These are phyloP conservation scores for Diploscapter pachys DNA, from an alignment of 1,140 invertebrate genomes.

Conservation along the genomic window DNA sequence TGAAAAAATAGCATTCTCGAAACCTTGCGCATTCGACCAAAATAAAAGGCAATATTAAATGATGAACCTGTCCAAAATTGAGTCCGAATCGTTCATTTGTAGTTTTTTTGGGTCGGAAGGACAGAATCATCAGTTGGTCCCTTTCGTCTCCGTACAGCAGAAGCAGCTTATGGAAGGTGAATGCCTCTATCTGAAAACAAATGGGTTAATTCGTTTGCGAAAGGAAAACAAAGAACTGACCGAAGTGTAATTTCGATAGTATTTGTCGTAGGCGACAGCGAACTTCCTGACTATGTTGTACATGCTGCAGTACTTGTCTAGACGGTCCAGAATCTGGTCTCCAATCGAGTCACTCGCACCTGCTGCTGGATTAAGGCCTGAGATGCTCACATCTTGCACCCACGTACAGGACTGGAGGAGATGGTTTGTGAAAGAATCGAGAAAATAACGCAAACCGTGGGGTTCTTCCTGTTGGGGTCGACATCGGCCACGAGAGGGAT, in stretches of 20 bases:
- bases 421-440: not conserved
- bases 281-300: conserved; percentile 32
- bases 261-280: conserved; percentile 18
- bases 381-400: not conserved
- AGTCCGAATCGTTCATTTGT: conserved; percentile 14
- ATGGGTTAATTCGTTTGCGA: not conserved
- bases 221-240: conserved; percentile 18
- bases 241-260: conserved; percentile 27
- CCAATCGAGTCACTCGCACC: not conserved
- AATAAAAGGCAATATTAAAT: too few relatives aligned
- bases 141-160: conserved; percentile 77
- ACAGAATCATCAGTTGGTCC: conserved; percentile 58
- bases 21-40: too few relatives aligned
- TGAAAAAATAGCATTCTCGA: too few relatives aligned
- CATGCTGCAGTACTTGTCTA: conserved; percentile 26
- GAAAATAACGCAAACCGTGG: conserved; percentile 5
- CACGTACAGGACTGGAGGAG: not conserved
- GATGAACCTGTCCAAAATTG: conserved; percentile 26
- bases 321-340: conserved; percentile 11
- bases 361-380: not conserved
- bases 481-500: not conserved
- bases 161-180: conserved; percentile 75
- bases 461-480: not conserved
- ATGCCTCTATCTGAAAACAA: conserved; percentile 70
- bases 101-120: conserved; percentile 7